phyloP scores from a whole-genome alignment of 2,797 vertebrate species.

The Octomys mimax region DNA sequence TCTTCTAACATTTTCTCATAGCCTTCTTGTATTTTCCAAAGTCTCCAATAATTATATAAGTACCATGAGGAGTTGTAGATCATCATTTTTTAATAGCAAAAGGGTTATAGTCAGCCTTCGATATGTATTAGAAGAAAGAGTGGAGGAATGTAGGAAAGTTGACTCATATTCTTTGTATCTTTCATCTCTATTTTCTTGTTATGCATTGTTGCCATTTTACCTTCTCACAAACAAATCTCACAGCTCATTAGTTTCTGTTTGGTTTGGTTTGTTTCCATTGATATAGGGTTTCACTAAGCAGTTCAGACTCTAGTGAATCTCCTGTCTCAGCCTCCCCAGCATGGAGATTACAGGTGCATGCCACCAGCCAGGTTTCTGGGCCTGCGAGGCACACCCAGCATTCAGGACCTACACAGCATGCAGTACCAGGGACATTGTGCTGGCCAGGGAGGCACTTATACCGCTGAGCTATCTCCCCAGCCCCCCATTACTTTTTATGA shows the following conservation, averaged over 20 bases:
- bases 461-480: no score
- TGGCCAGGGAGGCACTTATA: no score
- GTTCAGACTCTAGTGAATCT: no score
- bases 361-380: no score
- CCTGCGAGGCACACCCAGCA: no score
- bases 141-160: neutral
- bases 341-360: no score
- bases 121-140: neutral
- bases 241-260: neutral
- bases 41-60: neutral
- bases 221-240: neutral
- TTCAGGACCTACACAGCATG: no score
- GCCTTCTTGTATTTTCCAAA: neutral
- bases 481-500: neutral
- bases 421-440: no score
- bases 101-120: neutral
- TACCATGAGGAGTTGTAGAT: neutral
- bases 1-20: neutral
- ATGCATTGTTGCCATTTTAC: neutral
- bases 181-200: constrained; percentile 31
- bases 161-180: neutral
- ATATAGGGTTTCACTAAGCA: no score
- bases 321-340: no score
- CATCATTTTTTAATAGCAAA: neutral
- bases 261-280: no score